Evolutionary conservation across 64 coral and sea anemone species (phyloP), one percentile per base, ranked within the genome.

Genomic region (Astreopora myriophthalma): DNA sequence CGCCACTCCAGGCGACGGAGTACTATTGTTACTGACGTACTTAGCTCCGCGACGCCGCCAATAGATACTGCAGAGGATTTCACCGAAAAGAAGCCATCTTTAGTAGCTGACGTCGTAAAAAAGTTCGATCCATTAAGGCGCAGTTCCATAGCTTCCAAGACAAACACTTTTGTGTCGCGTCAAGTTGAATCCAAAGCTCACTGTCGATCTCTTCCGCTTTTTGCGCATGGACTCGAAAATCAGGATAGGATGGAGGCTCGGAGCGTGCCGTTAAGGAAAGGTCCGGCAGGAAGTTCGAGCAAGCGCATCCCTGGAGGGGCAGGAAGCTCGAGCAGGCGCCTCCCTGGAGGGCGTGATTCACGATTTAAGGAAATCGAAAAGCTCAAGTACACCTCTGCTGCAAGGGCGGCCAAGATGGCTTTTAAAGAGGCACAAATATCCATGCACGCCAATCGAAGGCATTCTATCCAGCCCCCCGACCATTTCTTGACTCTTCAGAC

Each of bases 361-460:
- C 86, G 85, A 1, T 42, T 76, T 7, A 62, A 94, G 48, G 93
- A 94, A 61, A 19, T 94, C 6, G 25, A 20, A 4, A 58, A 79
- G 37, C 66, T 94, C 1, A 94, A 85, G 69, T 89, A 79, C 39
- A 87, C 93, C 13, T 84, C 73, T 48, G 93, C 93, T 0, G 93
- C 86, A 20, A 84, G 17, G 16, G 93, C 93, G 0, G 93, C 93
- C 5, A 75, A 88, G 20, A 78, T 94, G 86, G 93, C 93, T 44
- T 88, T 88, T 2, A 55, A 77, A 31, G 93, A 89, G 33, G 67
- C 93, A 29, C 86, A 94, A 25, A 61, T 76, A 3, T 71, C 81
- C 23, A 58, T 71, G 19, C n/a, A 86, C 60, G 58, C 32, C 37
- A 80, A 91, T 37, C 82, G 64, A 64, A 57, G 79, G 17, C 32